Evolutionary conservation across 1,140 invertebrate species (phyloP).

Genomic region (Nylanderia fulva): DNA sequence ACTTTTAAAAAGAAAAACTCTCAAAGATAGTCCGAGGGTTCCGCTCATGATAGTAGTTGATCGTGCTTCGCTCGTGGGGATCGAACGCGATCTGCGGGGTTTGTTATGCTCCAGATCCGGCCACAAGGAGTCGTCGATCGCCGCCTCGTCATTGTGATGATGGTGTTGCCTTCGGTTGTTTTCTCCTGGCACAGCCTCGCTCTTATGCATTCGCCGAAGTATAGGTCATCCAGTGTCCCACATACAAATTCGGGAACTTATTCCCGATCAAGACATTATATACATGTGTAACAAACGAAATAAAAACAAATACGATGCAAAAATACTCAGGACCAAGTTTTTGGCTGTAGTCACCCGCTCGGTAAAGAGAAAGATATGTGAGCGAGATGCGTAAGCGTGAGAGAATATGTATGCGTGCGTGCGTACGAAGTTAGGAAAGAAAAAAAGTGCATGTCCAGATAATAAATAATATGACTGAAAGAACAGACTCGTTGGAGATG

Average conservation of each 20-base stretch:
- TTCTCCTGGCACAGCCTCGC: slow-evolving; percentile 34
- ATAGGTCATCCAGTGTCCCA: slow-evolving; percentile 20
- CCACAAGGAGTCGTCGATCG: neutral
- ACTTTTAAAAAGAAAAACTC: neutral
- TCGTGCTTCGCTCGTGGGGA: neutral
- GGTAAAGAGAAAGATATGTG: slow-evolving; percentile 59
- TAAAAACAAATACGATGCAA: slow-evolving; percentile 75
- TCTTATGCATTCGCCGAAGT: slow-evolving; percentile 44
- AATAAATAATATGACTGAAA: slow-evolving; percentile 56
- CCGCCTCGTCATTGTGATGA: neutral
- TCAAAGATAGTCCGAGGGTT: neutral
- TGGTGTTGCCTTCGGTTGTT: neutral
- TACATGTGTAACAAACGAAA: slow-evolving; percentile 57
- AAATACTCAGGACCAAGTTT: slow-evolving; percentile 86
- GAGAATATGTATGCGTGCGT: slow-evolving; percentile 62
- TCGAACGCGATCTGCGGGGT: neutral
- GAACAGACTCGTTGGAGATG: slow-evolving; percentile 61
- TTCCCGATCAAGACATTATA: slow-evolving; percentile 48
- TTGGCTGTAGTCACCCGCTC: slow-evolving; percentile 83
- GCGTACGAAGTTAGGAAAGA: slow-evolving; percentile 36
- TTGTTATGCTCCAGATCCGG: neutral
- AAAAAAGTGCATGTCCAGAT: slow-evolving; percentile 33
- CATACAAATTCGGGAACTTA: neutral
- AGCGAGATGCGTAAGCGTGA: slow-evolving; percentile 65
- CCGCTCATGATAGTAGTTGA: neutral